Base-by-base conservation (phyloP, 2,797 vertebrate species). In the Sebastiscus albofasciatus region DNA sequence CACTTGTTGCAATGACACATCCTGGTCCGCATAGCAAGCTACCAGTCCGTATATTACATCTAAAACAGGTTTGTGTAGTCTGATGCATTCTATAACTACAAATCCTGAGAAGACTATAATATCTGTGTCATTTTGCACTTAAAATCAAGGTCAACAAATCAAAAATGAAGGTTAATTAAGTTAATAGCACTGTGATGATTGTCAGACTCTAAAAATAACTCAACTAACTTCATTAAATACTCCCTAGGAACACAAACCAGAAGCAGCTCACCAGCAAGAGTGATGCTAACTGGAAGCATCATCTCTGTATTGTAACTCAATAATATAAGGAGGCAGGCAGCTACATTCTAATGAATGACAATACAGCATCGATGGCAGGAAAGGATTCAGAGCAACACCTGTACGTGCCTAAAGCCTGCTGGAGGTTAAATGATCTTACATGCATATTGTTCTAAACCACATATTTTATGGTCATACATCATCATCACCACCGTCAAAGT, bases 1-100 rank as follows among this genome's bases (percentile, higher is more conserved):
- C 87, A 92, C 91, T 91, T 93, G 91, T 93, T 92, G 88, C 84
- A 82, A 79, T 31, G 64, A 61, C 54, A 36, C 8, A 33, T 79
- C 36, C 39, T 42, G 52, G 29, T 88, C 81, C 75, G 52, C 24
- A 16, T 13, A 71, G 14, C 49, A 29, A 33, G 20, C 1, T 5
- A 18, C 6, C 39, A 60, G 29, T 2, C 9, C 0, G 8, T 2
- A 31, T 4, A 14, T 29, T 20, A 20, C 20, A 68, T 46, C 14
- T 56, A 13, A 60, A 26, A 18, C n/a, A 42, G 52, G 3, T 6
- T 42, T 6, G 36, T 46, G 36, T 27, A 18, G 8, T 66, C 36
- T 66, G 24, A 72, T 39, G 24, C n/a, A 13, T 39, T 26, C 42
- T 39, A 42, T 54, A 29, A 34, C 31, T 18, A 29, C 13, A 36